Evolutionary conservation across 2,888 invertebrate genomes (phyloP), one percentile per base, ranked within the genome.

Genomic region (Macaria liturata): DNA sequence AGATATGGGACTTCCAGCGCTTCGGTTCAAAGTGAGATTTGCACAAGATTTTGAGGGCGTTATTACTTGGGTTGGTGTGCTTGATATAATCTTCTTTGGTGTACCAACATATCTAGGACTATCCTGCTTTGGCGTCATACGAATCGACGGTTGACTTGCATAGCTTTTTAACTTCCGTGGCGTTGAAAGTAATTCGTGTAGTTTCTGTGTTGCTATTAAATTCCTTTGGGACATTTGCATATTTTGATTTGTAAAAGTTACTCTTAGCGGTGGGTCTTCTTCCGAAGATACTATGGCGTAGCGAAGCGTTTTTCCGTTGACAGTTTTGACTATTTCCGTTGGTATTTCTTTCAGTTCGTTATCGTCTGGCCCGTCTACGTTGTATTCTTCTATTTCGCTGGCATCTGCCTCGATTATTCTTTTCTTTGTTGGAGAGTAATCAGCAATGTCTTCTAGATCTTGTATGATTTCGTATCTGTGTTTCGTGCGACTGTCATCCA

Each of bases 121-220:
- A 34, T 73, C 81, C 44, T 87, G 92, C 59, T 81, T 86, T 0
- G 87, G 87, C 0, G 86, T 86, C 34, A 89, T 84, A 7, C 86
- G 81, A 0, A 93, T 88, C 4, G 93, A 93, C 0, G 93, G 93
- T 47, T 93, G 93, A 49, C 92, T 92, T 0, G 86, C 87, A 42
- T 89, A 90, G 51, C 91, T 80, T 70, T 92, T 83, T 64, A 93
- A 54, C 71, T 95, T 96, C 32, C 94, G 91, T 0, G 96, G 96
- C 0, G 96, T 96, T 1, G 95, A 94, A 0, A 96, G 76, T 3
- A 96, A 77, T 70, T 96, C 96, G 78, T 96, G 96, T 0, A 96
- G 83, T 71, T 95, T 96, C 72, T 95, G 95, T 0, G 96, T 96
- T 0, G 96, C 96, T 31, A 93, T 93, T 0, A 95, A 84, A 78